These are phyloP conservation scores for Falco biarmicus DNA, from an alignment of 2,797 vertebrate genomes.

Conservation along the genomic window DNA sequence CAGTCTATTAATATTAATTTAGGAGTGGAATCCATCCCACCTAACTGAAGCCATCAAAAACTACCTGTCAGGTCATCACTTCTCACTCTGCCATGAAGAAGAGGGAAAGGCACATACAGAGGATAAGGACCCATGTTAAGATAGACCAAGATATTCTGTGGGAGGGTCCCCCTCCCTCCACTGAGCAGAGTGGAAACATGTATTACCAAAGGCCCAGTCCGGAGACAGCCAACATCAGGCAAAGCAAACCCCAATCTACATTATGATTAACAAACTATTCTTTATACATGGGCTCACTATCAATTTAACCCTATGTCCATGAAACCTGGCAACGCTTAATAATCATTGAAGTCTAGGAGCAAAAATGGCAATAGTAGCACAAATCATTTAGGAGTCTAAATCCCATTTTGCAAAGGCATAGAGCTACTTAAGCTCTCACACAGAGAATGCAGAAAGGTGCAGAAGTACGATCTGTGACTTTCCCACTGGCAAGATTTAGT, in stretches of 20 bases:
- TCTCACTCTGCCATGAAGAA: background rate
- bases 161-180: background rate
- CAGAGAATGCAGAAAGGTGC: background rate
- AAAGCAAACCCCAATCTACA: background rate
- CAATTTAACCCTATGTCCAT: background rate
- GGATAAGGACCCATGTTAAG: background rate
- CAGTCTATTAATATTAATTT: background rate
- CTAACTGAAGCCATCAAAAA: background rate
- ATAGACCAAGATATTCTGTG: background rate
- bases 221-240: background rate
- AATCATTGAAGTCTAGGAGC: background rate
- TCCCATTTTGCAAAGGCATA: background rate
- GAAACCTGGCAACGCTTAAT: background rate
- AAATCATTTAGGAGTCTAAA: background rate
- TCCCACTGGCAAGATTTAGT: background rate
- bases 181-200: background rate
- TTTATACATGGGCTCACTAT: background rate
- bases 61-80: background rate
- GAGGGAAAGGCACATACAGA: background rate
- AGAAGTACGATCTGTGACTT: background rate
- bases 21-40: background rate
- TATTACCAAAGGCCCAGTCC: background rate
- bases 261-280: background rate
- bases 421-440: background rate
- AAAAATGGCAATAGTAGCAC: background rate